Base-by-base conservation (phyloP, 2,888 invertebrate genomes). In the Drosophila dives region DNA sequence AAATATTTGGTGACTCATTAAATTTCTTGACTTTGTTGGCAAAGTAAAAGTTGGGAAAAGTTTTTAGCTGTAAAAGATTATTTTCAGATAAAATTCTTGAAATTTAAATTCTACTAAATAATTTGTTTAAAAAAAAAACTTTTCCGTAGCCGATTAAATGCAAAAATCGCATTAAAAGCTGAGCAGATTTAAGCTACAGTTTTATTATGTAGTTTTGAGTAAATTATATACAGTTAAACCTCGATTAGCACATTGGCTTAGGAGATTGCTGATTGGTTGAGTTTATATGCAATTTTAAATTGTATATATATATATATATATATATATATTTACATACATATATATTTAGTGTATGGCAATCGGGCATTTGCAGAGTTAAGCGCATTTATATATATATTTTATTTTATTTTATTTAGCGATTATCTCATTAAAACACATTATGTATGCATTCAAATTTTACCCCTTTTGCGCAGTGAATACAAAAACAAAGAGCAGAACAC, bases 401-500 rank as follows among this genome's bases (percentile, higher is more conserved):
- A 23, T 23, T 23, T 23, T 23, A 23, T 66, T 79, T 77, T 75
- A 75, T 86, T 83, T 69, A 62, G 77, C 78, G 88, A 88, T 91
- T 91, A 90, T 88, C 88, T 90, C 86, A 89, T 91, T 78, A 56
- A 80, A 74, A 77, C 60, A 73, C 61, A 78, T 77, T 81, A 79
- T 78, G 83, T 81, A 75, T 90, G 89, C 89, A 91, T 82, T 85
- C 75, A 63, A 75, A 69, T 75, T 61, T 45, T 60, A 36, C 64
- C 20, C 33, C 61, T 26, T 64, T 64, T 71, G 66, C 65, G 62
- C 61, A 55, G 56, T 56, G 36, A 32, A 61, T 20, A 48, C 42
- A 50, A 40, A 20, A 56, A 59, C 17, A 54, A 48, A 50, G 15
- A 15, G 12, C 29, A 8, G 20, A 17, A 11, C 29, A 23, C n/a